A percentile compares a stretch with the other conserved stretches of the same genome.
These are phyloP conservation scores for Sebastes matsubarae DNA, from an alignment of 2,797 vertebrate species.

Conservation along the genomic window DNA sequence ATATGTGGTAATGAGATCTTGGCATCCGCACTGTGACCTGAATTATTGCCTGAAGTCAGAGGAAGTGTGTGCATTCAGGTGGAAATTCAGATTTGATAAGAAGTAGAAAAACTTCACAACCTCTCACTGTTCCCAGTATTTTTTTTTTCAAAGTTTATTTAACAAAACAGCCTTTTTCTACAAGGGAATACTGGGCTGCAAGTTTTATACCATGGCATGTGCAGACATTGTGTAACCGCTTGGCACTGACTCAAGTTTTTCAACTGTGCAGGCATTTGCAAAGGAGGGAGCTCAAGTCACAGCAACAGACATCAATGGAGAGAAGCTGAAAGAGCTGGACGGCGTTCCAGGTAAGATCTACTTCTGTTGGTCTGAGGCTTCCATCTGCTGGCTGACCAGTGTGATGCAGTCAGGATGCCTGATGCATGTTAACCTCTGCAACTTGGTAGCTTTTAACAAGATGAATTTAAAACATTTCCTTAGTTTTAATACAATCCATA, in stretches of 20 bases:
- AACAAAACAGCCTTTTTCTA: not conserved
- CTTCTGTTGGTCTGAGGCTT: slow-evolving; percentile 31
- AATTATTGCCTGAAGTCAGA: not conserved
- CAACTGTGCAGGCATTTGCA: slow-evolving; percentile 87
- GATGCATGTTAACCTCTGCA: not conserved
- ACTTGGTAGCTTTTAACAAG: not conserved
- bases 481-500: no score
- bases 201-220: not conserved
- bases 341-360: slow-evolving; percentile 78
- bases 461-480: not conserved
- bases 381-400: slow-evolving; percentile 72
- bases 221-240: not conserved
- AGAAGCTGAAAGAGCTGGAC: slow-evolving; percentile 90
- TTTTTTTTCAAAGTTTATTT: not conserved
- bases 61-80: not conserved
- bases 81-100: not conserved
- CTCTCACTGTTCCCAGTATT: not conserved
- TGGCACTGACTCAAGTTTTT: not conserved
- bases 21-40: not conserved
- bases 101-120: not conserved
- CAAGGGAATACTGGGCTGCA: not conserved
- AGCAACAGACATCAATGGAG: slow-evolving; percentile 91
- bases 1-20: not conserved
- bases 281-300: slow-evolving; percentile 93
- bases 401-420: not conserved